Evolutionary conservation across 2,888 invertebrate genomes (phyloP).

Genomic region (Pollenia labialis): DNA sequence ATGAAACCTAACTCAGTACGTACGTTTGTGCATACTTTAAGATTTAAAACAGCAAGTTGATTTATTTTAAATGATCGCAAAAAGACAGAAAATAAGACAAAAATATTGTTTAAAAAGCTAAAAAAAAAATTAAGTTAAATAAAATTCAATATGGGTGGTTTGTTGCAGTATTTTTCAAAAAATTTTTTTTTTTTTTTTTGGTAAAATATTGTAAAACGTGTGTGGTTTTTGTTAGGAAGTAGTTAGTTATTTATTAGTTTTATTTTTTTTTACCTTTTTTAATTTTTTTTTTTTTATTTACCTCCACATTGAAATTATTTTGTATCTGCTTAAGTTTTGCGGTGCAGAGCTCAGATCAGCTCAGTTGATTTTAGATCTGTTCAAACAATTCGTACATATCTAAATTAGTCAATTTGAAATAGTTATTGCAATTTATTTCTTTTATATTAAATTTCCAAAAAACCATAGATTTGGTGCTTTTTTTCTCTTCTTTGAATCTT

Average conservation of each 20-base stretch:
- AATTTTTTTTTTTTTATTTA: slow-evolving; percentile 15
- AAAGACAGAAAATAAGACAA: slow-evolving; percentile 66
- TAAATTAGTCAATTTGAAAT: slow-evolving; percentile 71
- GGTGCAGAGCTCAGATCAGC: slow-evolving; percentile 14
- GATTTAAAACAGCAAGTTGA: slow-evolving; percentile 64
- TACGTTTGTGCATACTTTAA: slow-evolving; percentile 31
- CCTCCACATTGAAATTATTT: slow-evolving; percentile 50
- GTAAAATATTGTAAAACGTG: slow-evolving; percentile 65
- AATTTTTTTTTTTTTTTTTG: slow-evolving; percentile 27
- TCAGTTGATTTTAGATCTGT: slow-evolving; percentile 22
- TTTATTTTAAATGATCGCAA: slow-evolving; percentile 71
- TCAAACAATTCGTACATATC: slow-evolving; percentile 60
- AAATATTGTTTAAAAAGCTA: neutral
- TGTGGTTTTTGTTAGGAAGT: slow-evolving; percentile 71
- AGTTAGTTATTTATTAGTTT: slow-evolving; percentile 57
- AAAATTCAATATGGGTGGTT: slow-evolving; percentile 68
- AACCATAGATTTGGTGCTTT: slow-evolving; percentile 22
- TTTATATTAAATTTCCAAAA: slow-evolving; percentile 58
- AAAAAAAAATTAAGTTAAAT: slow-evolving; percentile 15
- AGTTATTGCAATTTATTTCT: slow-evolving; percentile 59
- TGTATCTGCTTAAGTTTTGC: slow-evolving; percentile 5
- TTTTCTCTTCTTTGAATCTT: slow-evolving; percentile 27
- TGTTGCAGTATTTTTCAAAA: neutral
- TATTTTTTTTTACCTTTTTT: no score
- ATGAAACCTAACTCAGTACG: neutral